phyloP scores from a whole-genome alignment of 2,797 vertebrate species.

The Gorsachius magnificus region DNA sequence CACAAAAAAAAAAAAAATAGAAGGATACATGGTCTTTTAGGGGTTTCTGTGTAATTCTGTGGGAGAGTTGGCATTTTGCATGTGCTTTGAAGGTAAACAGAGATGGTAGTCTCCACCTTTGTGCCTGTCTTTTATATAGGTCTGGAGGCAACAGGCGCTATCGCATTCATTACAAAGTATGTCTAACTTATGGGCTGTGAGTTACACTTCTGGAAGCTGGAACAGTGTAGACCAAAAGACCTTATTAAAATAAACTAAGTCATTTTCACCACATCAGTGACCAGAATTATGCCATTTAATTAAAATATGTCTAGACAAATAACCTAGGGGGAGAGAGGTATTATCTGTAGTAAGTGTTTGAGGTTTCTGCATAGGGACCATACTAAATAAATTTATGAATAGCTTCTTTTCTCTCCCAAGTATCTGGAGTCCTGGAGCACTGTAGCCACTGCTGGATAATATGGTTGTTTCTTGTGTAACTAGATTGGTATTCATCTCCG shows the following conservation, averaged over 20 bases:
- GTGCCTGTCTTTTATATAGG: background rate
- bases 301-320: slow-evolving; percentile 58
- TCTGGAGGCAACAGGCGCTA: background rate
- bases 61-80: background rate
- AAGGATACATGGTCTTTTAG: background rate
- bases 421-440: background rate
- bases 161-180: accelerated
- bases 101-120: background rate
- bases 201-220: background rate
- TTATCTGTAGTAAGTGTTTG: background rate
- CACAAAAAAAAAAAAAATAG: background rate
- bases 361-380: slow-evolving; percentile 13
- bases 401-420: background rate
- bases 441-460: background rate
- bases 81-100: background rate
- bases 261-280: slow-evolving; percentile 21
- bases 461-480: background rate
- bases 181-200: background rate
- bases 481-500: background rate
- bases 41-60: background rate
- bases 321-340: background rate
- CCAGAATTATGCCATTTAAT: slow-evolving; percentile 1
- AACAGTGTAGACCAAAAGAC: background rate
- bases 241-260: background rate
- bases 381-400: background rate